phyloP scores from a whole-genome alignment of 2,797 vertebrate genomes.

The Gallinago solitaria region DNA sequence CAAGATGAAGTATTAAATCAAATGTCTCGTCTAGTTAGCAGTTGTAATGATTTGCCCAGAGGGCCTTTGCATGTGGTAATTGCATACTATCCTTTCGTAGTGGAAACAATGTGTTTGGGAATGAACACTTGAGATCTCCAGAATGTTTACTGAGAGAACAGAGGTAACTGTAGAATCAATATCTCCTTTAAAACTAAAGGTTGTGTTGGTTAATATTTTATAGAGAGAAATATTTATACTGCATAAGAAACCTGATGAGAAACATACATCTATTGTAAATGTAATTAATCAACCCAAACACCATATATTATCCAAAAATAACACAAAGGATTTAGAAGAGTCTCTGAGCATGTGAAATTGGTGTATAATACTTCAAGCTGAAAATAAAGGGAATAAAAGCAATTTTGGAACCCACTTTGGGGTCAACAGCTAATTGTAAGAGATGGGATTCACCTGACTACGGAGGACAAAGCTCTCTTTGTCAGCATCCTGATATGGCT shows the following conservation, averaged over 20 bases:
- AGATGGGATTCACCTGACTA: neutral
- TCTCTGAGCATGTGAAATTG: neutral
- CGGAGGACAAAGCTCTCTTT: neutral
- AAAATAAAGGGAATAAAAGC: neutral
- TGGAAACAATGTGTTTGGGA: neutral
- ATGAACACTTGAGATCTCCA: neutral
- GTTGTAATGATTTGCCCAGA: neutral
- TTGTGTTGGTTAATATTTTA: conserved; percentile 45
- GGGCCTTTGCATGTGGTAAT: neutral
- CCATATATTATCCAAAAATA: neutral
- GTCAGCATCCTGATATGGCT: neutral
- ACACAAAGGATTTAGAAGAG: neutral
- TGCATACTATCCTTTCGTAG: neutral
- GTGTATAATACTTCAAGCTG: neutral
- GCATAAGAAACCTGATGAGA: neutral
- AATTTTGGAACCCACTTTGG: neutral
- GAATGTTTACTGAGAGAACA: neutral
- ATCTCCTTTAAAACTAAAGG: neutral
- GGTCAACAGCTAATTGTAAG: neutral
- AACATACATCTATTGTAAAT: neutral
- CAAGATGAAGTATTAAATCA: neutral
- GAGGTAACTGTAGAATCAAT: conserved; percentile 10
- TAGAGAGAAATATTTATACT: neutral
- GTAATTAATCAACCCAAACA: neutral
- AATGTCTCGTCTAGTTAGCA: neutral